Evolutionary conservation across 1,140 invertebrate genomes (phyloP), one percentile per base, ranked within the genome.

Genomic region (Anastrepha ludens): DNA sequence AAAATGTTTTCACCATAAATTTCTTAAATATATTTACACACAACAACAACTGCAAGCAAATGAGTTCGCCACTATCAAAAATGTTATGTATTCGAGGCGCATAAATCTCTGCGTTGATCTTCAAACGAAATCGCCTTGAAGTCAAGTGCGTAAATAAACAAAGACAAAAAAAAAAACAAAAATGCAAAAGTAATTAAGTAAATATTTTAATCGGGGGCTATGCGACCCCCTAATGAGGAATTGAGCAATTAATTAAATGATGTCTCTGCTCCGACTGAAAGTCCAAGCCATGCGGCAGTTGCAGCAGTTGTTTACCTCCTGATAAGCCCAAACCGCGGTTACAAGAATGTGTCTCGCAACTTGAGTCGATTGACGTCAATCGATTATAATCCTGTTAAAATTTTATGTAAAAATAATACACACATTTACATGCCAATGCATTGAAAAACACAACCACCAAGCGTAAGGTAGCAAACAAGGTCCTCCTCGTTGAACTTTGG

Each of bases 351-450:
- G 67, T 74, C 50, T 60, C 81, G 20, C n/a, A 17, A 2, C 8
- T 17, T 13, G 13, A 7, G 8, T 13, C 47, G n/a, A 85, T 85
- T 85, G 81, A 85, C 81, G 81, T 85, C 81, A 85, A 85, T 58
- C 20, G 81, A 59, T 85, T 58, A 60, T 85, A 85, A 85, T 59
- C 50, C 81, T 58, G 81, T 85, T 85, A 85, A 85, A 58, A 55
- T 81, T 13, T 50, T 8, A 55, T 44, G 41, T 44, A 74, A 74
- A 41, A 29, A 4, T 29, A 17, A 74, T 44, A 74, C n/a, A 74
- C 2, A 8, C 15, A 5, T 20, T 9, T 39, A 67, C 29, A 29
- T 29, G 29, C 29, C 29, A 55, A 11, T 55, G 50, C 6, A 55
- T 55, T 55, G 11, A 55, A 55, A 55, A 55, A 55, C 3, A 55